Percentiles rank a stretch among this genome's conserved stretches.
phyloP scores from a whole-genome alignment of 1,140 invertebrate species.

The Thrips palmi region DNA sequence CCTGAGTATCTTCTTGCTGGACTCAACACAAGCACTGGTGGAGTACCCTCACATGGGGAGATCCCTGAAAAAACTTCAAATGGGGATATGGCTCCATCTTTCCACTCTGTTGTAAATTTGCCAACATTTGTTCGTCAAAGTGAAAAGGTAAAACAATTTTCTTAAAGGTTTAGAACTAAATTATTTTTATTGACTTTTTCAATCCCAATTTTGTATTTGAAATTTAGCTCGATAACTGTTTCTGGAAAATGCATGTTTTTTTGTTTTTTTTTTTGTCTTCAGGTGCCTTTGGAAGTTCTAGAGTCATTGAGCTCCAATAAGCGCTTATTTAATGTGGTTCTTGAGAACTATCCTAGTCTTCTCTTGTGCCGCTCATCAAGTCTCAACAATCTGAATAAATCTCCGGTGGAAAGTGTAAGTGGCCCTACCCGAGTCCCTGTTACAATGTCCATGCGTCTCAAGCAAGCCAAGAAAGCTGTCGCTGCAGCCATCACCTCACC shows the following conservation, averaged over 20 bases:
- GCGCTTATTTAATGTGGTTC: slow-evolving; percentile 44
- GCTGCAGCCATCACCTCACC: no score
- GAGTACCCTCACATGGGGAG: no score
- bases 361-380: slow-evolving; percentile 37
- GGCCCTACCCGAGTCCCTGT: slow-evolving; percentile 27
- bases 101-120: slow-evolving; percentile 46
- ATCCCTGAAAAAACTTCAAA: slow-evolving; percentile 22
- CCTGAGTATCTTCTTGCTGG: slow-evolving; percentile 44
- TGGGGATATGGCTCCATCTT: slow-evolving; percentile 15
- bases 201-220: slow-evolving; percentile 6
- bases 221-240: not conserved
- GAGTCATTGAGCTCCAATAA: slow-evolving; percentile 42
- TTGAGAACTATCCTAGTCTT: slow-evolving; percentile 52
- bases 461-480: slow-evolving; percentile 29
- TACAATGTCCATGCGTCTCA: slow-evolving; percentile 40
- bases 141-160: slow-evolving; percentile 43
- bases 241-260: not conserved
- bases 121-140: slow-evolving; percentile 50
- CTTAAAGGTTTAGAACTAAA: slow-evolving; percentile 4
- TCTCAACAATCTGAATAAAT: slow-evolving; percentile 28
- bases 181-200: slow-evolving; percentile 8
- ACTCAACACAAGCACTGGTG: no score
- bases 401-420: no score
- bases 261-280: slow-evolving; percentile 17
- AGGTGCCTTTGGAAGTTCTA: slow-evolving; percentile 42